Base-by-base conservation (phyloP, 1,140 invertebrate genomes). In the Pemphigus obesinymphae region DNA sequence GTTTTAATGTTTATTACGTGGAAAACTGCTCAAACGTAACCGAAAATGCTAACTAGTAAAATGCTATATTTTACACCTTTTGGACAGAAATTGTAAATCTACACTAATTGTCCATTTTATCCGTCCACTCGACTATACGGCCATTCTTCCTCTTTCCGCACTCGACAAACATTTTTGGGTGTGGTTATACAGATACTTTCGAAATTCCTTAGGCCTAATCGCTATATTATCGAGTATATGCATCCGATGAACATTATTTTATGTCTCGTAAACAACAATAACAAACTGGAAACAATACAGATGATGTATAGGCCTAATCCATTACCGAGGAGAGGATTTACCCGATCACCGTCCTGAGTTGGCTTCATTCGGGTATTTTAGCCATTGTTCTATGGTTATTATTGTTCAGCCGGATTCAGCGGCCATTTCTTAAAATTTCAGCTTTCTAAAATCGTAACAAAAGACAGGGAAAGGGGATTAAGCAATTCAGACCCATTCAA, bases 61-160 rank as follows among this genome's bases (percentile, higher is more conserved):
- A 37, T 43, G 37, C 63, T 80, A 80, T 61, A 80, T 80, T 80
- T 80, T 80, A 80, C 76, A 63, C n/a, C 37, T 43, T 80, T 61
- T 29, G 23, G 37, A 80, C 76, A 63, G 55, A 61, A 80, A 80
- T 63, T 40, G 37, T 78, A 78, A 78, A 78, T 78, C 53, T 55
- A 29, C 37, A 63, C 76, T 80, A 80, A 80, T 80, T 80, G 40
- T 58, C 31, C 11, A 26, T 7, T 6, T 58, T 55, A 29, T 75
- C 48, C 2, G 5, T 37, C 31, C n/a, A n/a, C 11, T 8, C 23
- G 29, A 53, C 40, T 53, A 11, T 45, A 45, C 31, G n/a, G n/a
- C n/a, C n/a, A n/a, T 73, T 2, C 70, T 76, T 37, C 37, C 73
- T 55, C 48, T 15, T 29, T 10, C 17, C 7, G 5, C 26, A 23